Evolutionary conservation across 2,797 vertebrate species (phyloP).

Genomic region (Notolabrus celidotus): DNA sequence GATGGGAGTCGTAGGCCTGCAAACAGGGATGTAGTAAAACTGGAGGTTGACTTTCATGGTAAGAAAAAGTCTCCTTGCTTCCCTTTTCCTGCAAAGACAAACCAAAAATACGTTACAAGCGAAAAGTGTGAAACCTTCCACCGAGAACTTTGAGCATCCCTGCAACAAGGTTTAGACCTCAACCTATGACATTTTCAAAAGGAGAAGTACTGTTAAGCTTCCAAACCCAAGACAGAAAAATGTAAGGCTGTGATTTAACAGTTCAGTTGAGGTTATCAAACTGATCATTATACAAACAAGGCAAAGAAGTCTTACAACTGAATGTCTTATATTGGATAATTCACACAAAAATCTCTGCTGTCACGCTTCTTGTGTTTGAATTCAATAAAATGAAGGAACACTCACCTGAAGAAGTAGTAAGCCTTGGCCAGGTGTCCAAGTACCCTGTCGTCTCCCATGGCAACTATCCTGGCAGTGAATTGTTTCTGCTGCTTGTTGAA

Average conservation of each 20-base stretch:
- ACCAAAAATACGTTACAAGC: constrained; percentile 15
- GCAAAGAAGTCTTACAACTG: not conserved
- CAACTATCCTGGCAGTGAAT: constrained; percentile 90
- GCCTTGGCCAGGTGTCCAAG: constrained; percentile 92
- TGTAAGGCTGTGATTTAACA: no score
- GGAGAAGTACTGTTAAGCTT: not conserved
- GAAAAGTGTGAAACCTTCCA: not conserved
- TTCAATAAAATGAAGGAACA: not conserved
- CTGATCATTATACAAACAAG: no score
- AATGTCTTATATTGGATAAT: no score
- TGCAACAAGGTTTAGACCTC: no score
- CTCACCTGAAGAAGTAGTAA: constrained; percentile 90
- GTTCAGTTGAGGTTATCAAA: not conserved
- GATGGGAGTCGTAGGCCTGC: constrained; percentile 25
- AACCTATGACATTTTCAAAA: not conserved
- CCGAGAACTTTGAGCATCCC: no score
- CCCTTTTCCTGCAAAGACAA: constrained; percentile 88
- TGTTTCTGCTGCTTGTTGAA: constrained; percentile 82
- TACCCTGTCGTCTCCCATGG: constrained; percentile 91
- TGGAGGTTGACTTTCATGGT: constrained; percentile 91
- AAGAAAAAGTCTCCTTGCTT: constrained; percentile 89
- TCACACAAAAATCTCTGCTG: not conserved
- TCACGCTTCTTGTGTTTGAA: not conserved
- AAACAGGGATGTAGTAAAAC: constrained; percentile 94
- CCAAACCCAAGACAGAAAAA: not conserved